These are phyloP conservation scores for Drepana arcuata DNA, from an alignment of 1,140 invertebrate genomes.

Conservation along the genomic window DNA sequence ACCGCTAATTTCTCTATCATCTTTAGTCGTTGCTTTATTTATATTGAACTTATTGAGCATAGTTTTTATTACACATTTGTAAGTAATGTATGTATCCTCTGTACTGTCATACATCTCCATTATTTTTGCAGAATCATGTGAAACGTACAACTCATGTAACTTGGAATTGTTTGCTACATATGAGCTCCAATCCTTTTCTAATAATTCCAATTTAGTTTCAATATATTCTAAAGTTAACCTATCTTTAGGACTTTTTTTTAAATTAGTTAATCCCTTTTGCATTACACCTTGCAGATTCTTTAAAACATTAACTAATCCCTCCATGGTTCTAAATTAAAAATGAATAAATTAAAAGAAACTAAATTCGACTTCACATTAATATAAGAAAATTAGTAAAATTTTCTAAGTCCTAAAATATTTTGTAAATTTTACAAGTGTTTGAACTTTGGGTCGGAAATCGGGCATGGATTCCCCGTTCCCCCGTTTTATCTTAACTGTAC, in stretches of 20 bases:
- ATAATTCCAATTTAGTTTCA: constrained; percentile 3
- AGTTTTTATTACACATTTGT: background rate
- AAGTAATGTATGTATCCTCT: constrained; percentile 1
- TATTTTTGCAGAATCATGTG: constrained; percentile 1
- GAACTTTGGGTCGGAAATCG: no score
- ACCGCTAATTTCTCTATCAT: background rate
- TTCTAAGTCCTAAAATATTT: no score
- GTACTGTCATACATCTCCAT: constrained; percentile 3
- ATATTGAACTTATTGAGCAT: background rate
- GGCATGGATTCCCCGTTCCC: no score
- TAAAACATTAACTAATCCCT: no score
- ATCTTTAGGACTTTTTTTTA: constrained; percentile 7
- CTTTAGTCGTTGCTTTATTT: background rate
- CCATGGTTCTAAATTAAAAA: no score
- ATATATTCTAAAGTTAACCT: constrained; percentile 8
- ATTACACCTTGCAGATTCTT: no score
- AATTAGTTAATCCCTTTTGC: no score
- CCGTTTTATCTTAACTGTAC: no score
- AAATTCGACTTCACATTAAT: no score
- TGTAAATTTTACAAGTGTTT: no score
- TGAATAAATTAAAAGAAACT: no score
- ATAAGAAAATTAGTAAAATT: no score
- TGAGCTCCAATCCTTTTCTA: constrained; percentile 6
- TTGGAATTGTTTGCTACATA: constrained; percentile 5
- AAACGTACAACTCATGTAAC: background rate